These are phyloP conservation scores for Batillaria attramentaria DNA, from an alignment of 1,140 invertebrate genomes.

Conservation along the genomic window DNA sequence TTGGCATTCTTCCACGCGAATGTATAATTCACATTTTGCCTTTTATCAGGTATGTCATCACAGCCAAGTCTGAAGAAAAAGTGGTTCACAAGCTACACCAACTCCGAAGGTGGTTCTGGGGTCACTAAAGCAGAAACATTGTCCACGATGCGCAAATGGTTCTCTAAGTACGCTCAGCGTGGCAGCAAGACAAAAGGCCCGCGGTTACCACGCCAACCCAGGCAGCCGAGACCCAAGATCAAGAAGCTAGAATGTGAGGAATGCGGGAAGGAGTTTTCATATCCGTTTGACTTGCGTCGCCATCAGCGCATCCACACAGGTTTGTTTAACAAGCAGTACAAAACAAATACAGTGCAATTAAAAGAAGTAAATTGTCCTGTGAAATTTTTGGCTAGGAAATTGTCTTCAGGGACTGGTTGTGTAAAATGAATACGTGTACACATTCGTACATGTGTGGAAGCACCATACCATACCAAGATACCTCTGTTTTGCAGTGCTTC, in stretches of 20 bases:
- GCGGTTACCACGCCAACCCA: conserved; percentile 8
- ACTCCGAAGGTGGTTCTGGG: not conserved
- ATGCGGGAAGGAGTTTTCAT: conserved; percentile 29
- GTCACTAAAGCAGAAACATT: conserved; percentile 7
- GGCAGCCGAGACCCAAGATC: not conserved
- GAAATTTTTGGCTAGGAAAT: too few species aligned
- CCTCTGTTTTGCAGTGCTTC: too few species aligned
- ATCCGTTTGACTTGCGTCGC: conserved; percentile 21
- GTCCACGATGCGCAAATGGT: conserved; percentile 27
- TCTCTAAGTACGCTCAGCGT: conserved; percentile 23
- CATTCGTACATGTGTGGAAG: too few species aligned
- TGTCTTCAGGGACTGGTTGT: too few species aligned
- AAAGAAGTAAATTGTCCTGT: too few species aligned
- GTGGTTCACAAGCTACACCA: conserved; percentile 35
- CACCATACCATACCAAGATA: too few species aligned
- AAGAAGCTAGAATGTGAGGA: conserved; percentile 29
- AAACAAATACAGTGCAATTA: too few species aligned
- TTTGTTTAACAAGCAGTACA: too few species aligned
- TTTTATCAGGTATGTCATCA: too few species aligned
- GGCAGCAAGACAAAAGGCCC: conserved; percentile 10
- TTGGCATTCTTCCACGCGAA: too few species aligned
- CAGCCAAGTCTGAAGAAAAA: conserved; percentile 32
- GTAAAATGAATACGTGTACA: too few species aligned
- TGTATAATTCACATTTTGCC: too few species aligned
- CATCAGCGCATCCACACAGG: conserved; percentile 18